phyloP scores from a whole-genome alignment of 2,888 invertebrate species.

The Seira sanloemensis region DNA sequence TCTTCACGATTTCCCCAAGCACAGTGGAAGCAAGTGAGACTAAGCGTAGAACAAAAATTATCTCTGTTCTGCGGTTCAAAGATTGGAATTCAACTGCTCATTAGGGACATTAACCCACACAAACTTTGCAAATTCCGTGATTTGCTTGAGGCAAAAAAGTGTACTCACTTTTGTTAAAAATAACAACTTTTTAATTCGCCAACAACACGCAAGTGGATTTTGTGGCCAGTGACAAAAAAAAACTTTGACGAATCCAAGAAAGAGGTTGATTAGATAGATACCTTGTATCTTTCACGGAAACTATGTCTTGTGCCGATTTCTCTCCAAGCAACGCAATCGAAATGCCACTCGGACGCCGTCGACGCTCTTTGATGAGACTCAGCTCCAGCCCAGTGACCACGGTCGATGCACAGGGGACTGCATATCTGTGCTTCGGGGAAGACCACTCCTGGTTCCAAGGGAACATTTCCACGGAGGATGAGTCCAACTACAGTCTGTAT shows the following conservation, averaged over 20 bases:
- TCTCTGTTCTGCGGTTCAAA: not conserved
- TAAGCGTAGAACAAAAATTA: not conserved
- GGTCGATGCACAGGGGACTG: constrained; percentile 73
- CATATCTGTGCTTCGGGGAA: constrained; percentile 74
- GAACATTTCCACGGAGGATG: constrained; percentile 73
- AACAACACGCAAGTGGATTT: not conserved
- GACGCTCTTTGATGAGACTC: constrained; percentile 22
- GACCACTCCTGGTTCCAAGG: constrained; percentile 74
- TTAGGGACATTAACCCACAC: not conserved
- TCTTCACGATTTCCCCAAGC: not conserved
- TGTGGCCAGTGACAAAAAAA: not conserved
- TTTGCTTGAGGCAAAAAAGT: not conserved
- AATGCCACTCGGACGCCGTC: constrained; percentile 40
- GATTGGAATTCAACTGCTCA: not conserved
- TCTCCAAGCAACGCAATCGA: constrained; percentile 1
- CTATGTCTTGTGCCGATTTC: constrained; percentile 8
- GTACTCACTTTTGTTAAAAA: not conserved
- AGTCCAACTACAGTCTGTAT: constrained; percentile 73
- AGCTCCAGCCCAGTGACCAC: constrained; percentile 57
- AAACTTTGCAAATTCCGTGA: not conserved
- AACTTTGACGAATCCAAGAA: not conserved
- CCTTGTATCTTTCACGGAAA: not conserved
- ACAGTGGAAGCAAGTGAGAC: not conserved
- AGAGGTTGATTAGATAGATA: not conserved
- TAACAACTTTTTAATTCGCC: too few relatives aligned